phyloP scores from a whole-genome alignment of 2,888 invertebrate species.

The Aphrophora alni region DNA sequence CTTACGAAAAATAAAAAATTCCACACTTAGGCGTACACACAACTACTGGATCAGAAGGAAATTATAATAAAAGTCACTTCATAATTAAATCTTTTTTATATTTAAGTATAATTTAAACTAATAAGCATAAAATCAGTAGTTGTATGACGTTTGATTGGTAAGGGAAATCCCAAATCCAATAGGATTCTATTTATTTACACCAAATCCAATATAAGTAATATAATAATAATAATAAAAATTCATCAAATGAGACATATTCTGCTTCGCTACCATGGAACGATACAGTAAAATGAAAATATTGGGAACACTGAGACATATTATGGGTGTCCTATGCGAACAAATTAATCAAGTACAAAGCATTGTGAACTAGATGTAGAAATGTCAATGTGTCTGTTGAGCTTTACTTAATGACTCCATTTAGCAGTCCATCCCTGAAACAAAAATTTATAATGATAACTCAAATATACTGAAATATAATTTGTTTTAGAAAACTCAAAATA shows the following conservation, averaged over 20 bases:
- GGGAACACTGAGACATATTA: conserved; percentile 40
- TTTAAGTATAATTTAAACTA: neutral
- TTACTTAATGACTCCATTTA: conserved; percentile 60
- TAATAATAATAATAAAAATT: conserved; percentile 40
- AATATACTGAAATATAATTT: too few species aligned
- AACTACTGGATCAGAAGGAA: conserved; percentile 46
- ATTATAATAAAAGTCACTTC: conserved; percentile 37
- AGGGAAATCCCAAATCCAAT: conserved; percentile 36
- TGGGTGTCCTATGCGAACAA: conserved; percentile 41
- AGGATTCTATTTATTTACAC: conserved; percentile 38
- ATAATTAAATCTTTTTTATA: neutral
- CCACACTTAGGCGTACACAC: conserved; percentile 46
- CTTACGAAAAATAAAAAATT: conserved; percentile 39
- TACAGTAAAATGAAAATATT: conserved; percentile 40
- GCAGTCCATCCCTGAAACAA: conserved; percentile 61
- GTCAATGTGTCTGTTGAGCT: conserved; percentile 28
- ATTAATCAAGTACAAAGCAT: conserved; percentile 36
- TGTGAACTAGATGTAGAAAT: conserved; percentile 37
- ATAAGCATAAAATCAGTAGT: conserved; percentile 29
- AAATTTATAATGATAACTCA: conserved; percentile 48
- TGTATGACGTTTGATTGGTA: conserved; percentile 37
- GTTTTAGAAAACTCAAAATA: too few species aligned
- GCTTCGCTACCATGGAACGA: conserved; percentile 38
- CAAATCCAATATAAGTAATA: conserved; percentile 37
- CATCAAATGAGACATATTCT: conserved; percentile 39